Percentiles rank a stretch among this genome's conserved stretches.
Evolutionary conservation across 2,113 vertebrate species (phyloP).

Genomic region (Dolichotis patagonum): DNA sequence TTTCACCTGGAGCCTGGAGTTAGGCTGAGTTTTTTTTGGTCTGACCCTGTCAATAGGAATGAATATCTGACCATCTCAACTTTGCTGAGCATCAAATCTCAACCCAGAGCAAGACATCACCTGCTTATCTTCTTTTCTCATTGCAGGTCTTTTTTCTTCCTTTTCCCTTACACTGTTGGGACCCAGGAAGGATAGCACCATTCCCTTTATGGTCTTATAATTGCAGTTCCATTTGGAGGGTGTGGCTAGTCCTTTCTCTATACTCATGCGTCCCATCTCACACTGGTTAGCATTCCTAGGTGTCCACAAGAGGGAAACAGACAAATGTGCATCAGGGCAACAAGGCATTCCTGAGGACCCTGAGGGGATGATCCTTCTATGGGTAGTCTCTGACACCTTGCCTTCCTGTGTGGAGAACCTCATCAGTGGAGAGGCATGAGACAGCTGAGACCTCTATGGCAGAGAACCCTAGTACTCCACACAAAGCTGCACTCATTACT

Average conservation of each 20-base stretch:
- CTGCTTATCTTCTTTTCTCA: accelerated
- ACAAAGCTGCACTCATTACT: no score
- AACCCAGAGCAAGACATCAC: background rate
- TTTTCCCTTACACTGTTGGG: accelerated
- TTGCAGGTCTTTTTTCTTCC: background rate
- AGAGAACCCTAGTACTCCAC: no score
- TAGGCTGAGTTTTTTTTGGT: background rate
- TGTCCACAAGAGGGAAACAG: accelerated
- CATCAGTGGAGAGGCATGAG: accelerated
- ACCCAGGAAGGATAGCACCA: accelerated
- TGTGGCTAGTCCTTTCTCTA: no score
- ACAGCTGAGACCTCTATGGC: accelerated
- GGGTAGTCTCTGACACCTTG: background rate
- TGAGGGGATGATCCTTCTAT: accelerated
- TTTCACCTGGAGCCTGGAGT: background rate
- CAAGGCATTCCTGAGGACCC: accelerated
- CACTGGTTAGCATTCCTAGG: background rate
- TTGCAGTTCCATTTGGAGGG: accelerated
- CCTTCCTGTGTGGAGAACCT: background rate
- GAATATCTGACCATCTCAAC: accelerated
- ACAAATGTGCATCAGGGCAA: accelerated
- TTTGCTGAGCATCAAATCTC: background rate
- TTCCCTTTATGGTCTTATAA: no score
- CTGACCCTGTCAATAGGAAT: background rate
- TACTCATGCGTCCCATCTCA: accelerated